A percentile compares a stretch with the other conserved stretches of the same genome.
phyloP scores from a whole-genome alignment of 2,113 vertebrate species.

The Dolichallabes microphthalmus region DNA sequence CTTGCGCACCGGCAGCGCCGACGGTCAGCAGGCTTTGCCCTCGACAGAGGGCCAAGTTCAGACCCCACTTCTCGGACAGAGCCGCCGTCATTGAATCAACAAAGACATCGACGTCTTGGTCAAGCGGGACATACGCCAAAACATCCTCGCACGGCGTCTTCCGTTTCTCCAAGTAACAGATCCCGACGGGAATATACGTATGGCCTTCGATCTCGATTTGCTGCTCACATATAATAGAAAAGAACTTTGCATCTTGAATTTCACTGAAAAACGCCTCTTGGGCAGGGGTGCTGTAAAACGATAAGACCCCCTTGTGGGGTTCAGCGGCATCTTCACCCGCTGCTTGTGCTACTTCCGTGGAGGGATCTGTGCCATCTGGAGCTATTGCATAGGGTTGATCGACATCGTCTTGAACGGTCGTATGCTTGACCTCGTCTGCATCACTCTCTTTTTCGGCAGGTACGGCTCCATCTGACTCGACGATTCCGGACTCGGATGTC shows the following conservation, averaged over 20 bases:
- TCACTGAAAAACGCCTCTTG: constrained; percentile 73
- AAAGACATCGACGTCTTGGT: constrained; percentile 59
- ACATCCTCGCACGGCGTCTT: constrained; percentile 74
- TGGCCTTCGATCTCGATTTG: constrained; percentile 63
- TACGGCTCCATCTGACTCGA: neutral
- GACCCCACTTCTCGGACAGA: constrained; percentile 75
- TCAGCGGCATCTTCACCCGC: neutral
- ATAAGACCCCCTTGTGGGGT: constrained; percentile 52
- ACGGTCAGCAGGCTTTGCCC: constrained; percentile 69
- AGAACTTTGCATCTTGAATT: constrained; percentile 73
- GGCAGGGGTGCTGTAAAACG: constrained; percentile 67
- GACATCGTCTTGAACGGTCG: neutral
- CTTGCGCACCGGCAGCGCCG: constrained; percentile 64
- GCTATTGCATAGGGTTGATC: constrained; percentile 3
- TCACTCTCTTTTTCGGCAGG: neutral
- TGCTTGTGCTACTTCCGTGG: constrained; percentile 1
- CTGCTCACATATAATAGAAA: constrained; percentile 70
- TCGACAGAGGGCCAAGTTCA: constrained; percentile 75
- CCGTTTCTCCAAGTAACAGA: constrained; percentile 72
- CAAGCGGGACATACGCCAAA: constrained; percentile 69
- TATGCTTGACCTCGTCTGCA: neutral
- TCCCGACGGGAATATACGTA: constrained; percentile 71
- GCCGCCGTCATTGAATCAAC: constrained; percentile 62
- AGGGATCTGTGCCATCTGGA: constrained; percentile 8
- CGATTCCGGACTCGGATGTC: neutral